Evolutionary conservation across 2,113 vertebrate genomes (phyloP).

Genomic region (Tragelaphus imberbis): DNA sequence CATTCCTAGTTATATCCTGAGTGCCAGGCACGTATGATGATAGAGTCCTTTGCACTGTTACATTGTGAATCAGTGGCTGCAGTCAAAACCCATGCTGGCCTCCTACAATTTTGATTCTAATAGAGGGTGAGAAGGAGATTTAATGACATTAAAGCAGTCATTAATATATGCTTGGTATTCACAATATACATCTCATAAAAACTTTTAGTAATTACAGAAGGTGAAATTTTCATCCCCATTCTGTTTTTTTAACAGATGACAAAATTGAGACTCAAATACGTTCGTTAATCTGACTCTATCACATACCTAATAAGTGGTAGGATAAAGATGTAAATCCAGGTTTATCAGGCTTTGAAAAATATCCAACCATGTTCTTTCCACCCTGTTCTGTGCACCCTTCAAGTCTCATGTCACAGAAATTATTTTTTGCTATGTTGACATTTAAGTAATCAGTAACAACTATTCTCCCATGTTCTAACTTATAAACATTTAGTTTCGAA

Average conservation of each 20-base stretch:
- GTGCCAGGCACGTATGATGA: not conserved
- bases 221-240: slow-evolving; percentile 22
- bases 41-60: not conserved
- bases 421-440: not conserved
- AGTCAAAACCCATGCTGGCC: not conserved
- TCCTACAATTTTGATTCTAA: slow-evolving; percentile 2
- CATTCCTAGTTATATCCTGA: not conserved
- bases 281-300: not conserved
- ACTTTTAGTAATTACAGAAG: not conserved
- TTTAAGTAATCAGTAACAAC: not conserved
- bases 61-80: not conserved
- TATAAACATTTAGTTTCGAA: not conserved
- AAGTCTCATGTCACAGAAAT: not conserved
- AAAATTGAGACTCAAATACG: not conserved
- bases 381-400: not conserved
- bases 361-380: not conserved
- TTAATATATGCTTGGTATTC: not conserved
- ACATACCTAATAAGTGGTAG: not conserved
- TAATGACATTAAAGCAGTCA: not conserved
- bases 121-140: not conserved
- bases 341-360: slow-evolving; percentile 22
- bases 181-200: not conserved
- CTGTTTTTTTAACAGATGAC: slow-evolving; percentile 30
- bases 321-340: not conserved
- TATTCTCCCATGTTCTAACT: not conserved